Conservation (phyloP, 1,140 invertebrate species). For the Holcopasites calliopsidis region DNA sequence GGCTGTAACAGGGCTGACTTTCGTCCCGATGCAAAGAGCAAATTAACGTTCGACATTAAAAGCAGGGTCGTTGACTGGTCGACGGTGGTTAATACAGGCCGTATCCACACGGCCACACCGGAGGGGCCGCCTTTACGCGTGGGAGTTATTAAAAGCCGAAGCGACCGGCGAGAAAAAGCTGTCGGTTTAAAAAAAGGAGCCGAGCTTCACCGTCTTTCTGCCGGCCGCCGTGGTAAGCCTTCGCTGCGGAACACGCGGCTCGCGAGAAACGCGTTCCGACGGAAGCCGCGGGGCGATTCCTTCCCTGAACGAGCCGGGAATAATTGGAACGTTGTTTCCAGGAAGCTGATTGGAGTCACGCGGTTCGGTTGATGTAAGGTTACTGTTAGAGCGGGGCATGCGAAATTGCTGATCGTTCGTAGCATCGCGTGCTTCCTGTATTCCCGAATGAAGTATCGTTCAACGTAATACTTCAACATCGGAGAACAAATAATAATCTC, state of each 20-base stretch:
- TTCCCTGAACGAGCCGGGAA: background rate
- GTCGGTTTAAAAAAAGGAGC: slow-evolving; percentile 54
- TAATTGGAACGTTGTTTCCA: slow-evolving; percentile 30
- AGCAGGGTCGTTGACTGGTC: slow-evolving; percentile 70
- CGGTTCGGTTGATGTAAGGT: background rate
- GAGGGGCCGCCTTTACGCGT: slow-evolving; percentile 56
- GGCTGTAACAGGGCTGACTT: slow-evolving; percentile 1
- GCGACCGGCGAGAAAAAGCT: slow-evolving; percentile 56
- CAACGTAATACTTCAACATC: no score
- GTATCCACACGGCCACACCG: slow-evolving; percentile 16
- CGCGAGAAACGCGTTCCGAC: background rate
- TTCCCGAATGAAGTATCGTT: no score
- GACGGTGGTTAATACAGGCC: slow-evolving; percentile 56
- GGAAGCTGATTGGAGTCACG: background rate
- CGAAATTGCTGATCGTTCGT: no score
- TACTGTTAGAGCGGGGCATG: no score
- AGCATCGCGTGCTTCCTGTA: no score
- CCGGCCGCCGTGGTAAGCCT: slow-evolving; percentile 38
- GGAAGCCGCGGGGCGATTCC: background rate
- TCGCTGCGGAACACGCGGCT: background rate
- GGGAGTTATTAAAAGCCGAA: slow-evolving; percentile 71
- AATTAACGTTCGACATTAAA: slow-evolving; percentile 57
- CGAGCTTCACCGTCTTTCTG: slow-evolving; percentile 47
- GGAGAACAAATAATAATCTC: no score
- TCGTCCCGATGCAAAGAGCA: slow-evolving; percentile 34